These are phyloP conservation scores for Drosophila aldrichi DNA, from an alignment of 2,888 invertebrate genomes.

Conservation along the genomic window DNA sequence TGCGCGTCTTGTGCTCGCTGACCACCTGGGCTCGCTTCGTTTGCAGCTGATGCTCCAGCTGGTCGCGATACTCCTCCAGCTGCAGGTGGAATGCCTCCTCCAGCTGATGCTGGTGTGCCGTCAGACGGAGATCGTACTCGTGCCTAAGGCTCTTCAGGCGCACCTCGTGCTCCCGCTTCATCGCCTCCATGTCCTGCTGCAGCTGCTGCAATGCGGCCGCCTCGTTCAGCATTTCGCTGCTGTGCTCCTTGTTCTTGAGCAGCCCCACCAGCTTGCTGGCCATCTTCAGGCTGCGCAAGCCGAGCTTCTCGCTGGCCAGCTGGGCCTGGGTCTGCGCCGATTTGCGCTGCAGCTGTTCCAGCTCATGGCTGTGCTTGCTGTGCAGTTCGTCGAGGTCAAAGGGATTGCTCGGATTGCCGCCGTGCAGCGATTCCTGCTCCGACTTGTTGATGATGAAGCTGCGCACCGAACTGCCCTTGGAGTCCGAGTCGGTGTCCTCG, in stretches of 20 bases:
- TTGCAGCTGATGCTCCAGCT: constrained; percentile 85
- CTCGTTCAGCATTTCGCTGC: constrained; percentile 34
- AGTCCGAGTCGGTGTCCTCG: constrained; percentile 85
- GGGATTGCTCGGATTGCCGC: constrained; percentile 76
- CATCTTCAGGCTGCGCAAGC: constrained; percentile 71
- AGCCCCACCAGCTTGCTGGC: constrained; percentile 78
- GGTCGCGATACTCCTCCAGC: constrained; percentile 83
- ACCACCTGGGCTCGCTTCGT: constrained; percentile 86
- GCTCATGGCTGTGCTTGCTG: constrained; percentile 75
- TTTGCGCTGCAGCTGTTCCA: constrained; percentile 87
- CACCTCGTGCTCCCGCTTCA: constrained; percentile 81
- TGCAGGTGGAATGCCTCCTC: constrained; percentile 85
- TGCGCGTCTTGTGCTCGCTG: constrained; percentile 86
- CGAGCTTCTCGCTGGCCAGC: constrained; percentile 81
- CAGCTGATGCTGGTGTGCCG: constrained; percentile 86
- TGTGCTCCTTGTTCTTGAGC: constrained; percentile 67
- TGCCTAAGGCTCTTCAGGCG: constrained; percentile 85
- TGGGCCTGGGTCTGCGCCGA: constrained; percentile 66
- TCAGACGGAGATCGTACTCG: constrained; percentile 83
- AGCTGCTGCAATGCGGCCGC: constrained; percentile 69
- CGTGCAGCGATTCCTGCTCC: constrained; percentile 85
- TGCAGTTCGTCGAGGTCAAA: constrained; percentile 86
- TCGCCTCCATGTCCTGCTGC: constrained; percentile 74
- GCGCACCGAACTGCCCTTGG: constrained; percentile 83
- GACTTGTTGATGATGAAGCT: constrained; percentile 83